phyloP scores from a whole-genome alignment of 2,797 vertebrate genomes.

The Erethizon dorsatum region DNA sequence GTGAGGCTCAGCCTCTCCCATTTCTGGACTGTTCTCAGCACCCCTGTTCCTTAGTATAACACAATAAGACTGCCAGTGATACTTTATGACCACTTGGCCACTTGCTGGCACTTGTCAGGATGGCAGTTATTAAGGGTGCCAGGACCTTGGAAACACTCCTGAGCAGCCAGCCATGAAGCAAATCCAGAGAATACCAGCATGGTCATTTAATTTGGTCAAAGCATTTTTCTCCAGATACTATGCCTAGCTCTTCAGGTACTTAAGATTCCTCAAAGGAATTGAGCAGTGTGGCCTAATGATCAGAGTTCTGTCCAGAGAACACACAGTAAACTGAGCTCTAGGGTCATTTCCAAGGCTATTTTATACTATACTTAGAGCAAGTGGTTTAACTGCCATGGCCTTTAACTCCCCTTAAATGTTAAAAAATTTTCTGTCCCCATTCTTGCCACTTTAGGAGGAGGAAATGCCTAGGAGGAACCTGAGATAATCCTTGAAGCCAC shows the following conservation, averaged over 20 bases:
- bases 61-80: background rate
- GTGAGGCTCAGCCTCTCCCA: slow-evolving; percentile 22
- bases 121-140: background rate
- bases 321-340: background rate
- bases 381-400: background rate
- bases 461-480: background rate
- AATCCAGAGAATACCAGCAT: background rate
- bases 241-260: background rate
- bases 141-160: background rate
- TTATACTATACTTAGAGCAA: background rate
- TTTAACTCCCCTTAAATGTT: slow-evolving; percentile 27
- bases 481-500: background rate
- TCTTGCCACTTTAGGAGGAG: background rate
- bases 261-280: slow-evolving; percentile 15
- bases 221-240: background rate
- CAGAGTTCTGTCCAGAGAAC: background rate
- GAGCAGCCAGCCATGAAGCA: background rate
- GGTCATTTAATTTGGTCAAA: background rate
- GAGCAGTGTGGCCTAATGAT: background rate
- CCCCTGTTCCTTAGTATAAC: background rate
- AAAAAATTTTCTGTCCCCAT: background rate
- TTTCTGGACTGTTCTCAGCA: background rate
- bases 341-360: background rate
- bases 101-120: slow-evolving; percentile 9
- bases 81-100: slow-evolving; percentile 11